These are phyloP conservation scores for Liasis olivaceus DNA, from an alignment of 2,797 vertebrate genomes.

Conservation along the genomic window DNA sequence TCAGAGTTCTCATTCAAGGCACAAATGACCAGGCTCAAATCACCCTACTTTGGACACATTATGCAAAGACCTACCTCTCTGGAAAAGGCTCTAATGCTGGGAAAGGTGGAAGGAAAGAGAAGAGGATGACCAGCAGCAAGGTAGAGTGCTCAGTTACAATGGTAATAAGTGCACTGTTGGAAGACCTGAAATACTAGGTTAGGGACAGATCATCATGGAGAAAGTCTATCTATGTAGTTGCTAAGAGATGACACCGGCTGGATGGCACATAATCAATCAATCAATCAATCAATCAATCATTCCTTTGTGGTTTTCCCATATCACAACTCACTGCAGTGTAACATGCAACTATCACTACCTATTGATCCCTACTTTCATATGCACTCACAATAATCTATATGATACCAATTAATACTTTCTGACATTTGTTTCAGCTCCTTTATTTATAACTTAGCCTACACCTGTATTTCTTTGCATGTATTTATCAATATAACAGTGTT, in stretches of 20 bases:
- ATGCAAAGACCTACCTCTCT: neutral
- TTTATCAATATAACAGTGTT: neutral
- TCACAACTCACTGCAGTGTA: neutral
- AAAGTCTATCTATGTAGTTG: neutral
- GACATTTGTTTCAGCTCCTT: neutral
- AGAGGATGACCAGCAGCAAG: neutral
- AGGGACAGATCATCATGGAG: neutral
- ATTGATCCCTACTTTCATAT: neutral
- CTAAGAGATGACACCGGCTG: neutral
- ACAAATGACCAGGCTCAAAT: neutral
- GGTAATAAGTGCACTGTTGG: neutral
- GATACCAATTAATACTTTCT: neutral
- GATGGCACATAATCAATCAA: neutral
- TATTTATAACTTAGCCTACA: neutral
- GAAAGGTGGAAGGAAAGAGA: neutral
- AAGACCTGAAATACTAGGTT: neutral
- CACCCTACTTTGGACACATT: neutral
- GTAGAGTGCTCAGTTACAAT: neutral
- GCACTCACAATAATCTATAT: neutral
- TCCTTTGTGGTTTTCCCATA: neutral
- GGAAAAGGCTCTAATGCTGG: too few relatives aligned
- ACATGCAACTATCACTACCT: neutral
- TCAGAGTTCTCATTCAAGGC: neutral
- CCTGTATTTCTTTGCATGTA: neutral
- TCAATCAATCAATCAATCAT: neutral